Base-by-base conservation (phyloP, 1,140 invertebrate genomes). In the Drosophila malerkotliana region DNA sequence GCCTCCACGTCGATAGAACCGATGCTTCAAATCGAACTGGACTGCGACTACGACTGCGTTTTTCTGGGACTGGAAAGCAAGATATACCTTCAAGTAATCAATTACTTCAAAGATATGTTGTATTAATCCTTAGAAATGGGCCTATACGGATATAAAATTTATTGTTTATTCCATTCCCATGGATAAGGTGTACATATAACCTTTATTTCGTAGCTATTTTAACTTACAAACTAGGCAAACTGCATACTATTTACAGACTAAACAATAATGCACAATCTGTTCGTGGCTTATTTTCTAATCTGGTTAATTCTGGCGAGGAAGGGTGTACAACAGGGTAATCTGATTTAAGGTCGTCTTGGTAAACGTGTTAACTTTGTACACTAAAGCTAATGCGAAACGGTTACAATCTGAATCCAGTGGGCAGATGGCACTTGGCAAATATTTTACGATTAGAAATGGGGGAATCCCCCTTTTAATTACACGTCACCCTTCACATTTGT, bases 341-440 rank as follows among this genome's bases (percentile, higher is more conserved):
- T 64, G 49, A 75, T 75, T 83, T 51, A 77, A 52, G 56, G 56
- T 39, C 60, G 62, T 54, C 32, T 41, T 26, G 9, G 26, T 15
- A 44, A 44, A 12, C 28, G 26, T 79, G 79, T 79, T 83, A 79
- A 83, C 66, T 76, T 71, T 79, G 72, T 77, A 84, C 77, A 87
- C 68, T 68, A 67, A 30, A 49, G 55, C 39, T 63, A 73, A 62
- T 69, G 61, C 63, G 60, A 68, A 55, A 24, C 9, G 64, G 15
- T 49, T 60, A 14, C 9, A 67, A 55, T 51, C 21, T 5, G n/a
- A n/a, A 15, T 41, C 14, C 10, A 41, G 41, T 54, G 8, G 34
- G 10, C 8, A 4, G 12, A 12, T 52, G 37, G 44, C 44, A 47
- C 18, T 10, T 8, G 26, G 6, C 21, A 28, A 28, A 28, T 44